phyloP scores from a whole-genome alignment of 1,140 invertebrate genomes.

The Lepidurus couesii region DNA sequence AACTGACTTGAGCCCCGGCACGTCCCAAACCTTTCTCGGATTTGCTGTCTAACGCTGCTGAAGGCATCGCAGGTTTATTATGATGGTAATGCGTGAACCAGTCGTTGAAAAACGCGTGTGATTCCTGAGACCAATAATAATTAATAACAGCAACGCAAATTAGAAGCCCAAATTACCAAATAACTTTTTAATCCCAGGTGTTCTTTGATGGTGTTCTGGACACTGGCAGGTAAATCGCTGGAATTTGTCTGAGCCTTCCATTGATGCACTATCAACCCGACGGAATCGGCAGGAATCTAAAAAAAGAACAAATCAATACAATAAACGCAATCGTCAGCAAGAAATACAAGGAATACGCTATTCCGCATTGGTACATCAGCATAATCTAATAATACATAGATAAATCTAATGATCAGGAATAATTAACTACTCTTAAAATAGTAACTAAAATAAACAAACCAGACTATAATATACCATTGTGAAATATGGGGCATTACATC shows the following conservation, averaged over 20 bases:
- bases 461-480: no score
- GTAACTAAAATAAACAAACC: not conserved
- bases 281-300: conserved; percentile 54
- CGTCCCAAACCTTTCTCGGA: conserved; percentile 31
- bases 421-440: not conserved
- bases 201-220: conserved; percentile 48
- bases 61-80: conserved; percentile 56
- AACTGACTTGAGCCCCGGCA: conserved; percentile 50
- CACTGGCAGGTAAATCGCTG: conserved; percentile 41
- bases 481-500: conserved; percentile 28
- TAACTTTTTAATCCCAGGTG: conserved; percentile 51
- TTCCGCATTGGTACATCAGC: no score
- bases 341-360: not conserved
- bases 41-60: conserved; percentile 38
- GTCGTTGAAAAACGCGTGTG: conserved; percentile 76
- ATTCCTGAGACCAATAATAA: conserved; percentile 51
- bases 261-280: conserved; percentile 54
- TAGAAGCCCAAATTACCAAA: conserved; percentile 40
- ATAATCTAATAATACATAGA: not conserved
- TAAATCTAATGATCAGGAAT: not conserved
- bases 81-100: conserved; percentile 82
- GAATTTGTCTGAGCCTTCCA: conserved; percentile 52
- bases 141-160: no score
- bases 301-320: conserved; percentile 38
- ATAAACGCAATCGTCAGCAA: not conserved